Conservation (phyloP, 2,888 invertebrate species). For the Pristionchus arcanus region DNA sequence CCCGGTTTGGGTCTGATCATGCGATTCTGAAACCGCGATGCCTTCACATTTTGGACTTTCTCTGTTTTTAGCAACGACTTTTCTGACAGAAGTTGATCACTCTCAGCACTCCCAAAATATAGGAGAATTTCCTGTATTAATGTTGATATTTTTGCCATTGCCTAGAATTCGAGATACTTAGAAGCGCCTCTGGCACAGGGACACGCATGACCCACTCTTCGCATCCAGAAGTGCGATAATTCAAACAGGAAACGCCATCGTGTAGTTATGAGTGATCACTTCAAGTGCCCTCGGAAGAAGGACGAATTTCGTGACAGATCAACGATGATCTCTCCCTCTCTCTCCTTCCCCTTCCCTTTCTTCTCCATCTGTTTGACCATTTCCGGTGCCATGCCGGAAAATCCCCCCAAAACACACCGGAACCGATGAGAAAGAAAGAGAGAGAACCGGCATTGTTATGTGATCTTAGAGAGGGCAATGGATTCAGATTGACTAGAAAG, state of each 20-base stretch:
- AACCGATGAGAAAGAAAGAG: not conserved
- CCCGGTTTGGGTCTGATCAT: not conserved
- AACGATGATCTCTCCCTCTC: not conserved
- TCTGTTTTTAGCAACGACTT: too few relatives aligned
- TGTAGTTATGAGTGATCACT: slow-evolving; percentile 24
- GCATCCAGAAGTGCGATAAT: not conserved
- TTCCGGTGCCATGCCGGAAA: not conserved
- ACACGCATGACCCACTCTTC: not conserved
- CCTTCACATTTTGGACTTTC: not conserved
- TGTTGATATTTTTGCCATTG: too few relatives aligned
- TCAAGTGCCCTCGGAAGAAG: not conserved
- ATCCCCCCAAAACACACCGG: slow-evolving; percentile 41
- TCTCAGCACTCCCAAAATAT: too few relatives aligned
- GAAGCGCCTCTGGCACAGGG: not conserved
- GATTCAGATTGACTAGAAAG: not conserved
- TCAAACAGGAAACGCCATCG: slow-evolving; percentile 42
- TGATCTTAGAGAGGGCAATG: not conserved
- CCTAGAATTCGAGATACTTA: not conserved
- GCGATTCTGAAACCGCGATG: not conserved
- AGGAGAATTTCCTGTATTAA: too few relatives aligned
- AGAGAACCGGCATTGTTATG: slow-evolving; percentile 6
- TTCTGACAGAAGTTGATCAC: too few relatives aligned
- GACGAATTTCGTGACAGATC: not conserved
- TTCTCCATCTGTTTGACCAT: slow-evolving; percentile 31
- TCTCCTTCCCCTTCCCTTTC: not conserved